Percentiles rank a stretch among this genome's conserved stretches.
Conservation (phyloP, 2,113 vertebrate genomes). For the Pelecanoides urinatrix region DNA sequence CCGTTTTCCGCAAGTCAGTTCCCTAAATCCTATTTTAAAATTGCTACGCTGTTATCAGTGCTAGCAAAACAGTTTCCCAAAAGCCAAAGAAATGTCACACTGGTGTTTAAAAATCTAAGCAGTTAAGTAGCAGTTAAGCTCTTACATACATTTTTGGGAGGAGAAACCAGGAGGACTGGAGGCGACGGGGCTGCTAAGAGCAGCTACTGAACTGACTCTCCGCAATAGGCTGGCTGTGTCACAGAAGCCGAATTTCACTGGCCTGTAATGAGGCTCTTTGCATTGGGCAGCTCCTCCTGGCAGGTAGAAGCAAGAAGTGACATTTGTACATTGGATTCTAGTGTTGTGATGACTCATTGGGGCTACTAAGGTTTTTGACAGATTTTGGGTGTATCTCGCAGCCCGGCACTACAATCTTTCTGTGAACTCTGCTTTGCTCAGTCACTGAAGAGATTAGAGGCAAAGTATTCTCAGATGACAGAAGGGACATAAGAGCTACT, state of each 20-base stretch:
- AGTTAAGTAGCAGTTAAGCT: not conserved
- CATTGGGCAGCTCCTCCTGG: not conserved
- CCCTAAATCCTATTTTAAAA: not conserved
- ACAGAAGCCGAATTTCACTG: not conserved
- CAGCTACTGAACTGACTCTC: rapidly evolving
- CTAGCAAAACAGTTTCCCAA: not conserved
- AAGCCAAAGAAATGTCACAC: not conserved
- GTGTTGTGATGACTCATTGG: rapidly evolving
- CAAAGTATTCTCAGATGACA: not conserved
- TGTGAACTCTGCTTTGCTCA: not conserved
- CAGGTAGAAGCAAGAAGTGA: not conserved
- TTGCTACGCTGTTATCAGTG: not conserved
- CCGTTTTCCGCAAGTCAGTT: too few species aligned
- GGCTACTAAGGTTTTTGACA: not conserved
- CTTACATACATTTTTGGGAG: too few species aligned
- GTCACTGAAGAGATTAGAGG: not conserved
- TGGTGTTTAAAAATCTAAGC: not conserved
- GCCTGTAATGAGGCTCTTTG: rapidly evolving
- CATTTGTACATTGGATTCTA: too few species aligned
- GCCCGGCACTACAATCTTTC: not conserved
- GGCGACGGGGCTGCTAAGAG: not conserved
- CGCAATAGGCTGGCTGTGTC: rapidly evolving
- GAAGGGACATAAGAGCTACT: not conserved
- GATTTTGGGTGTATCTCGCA: not conserved
- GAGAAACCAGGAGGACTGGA: not conserved